Evolutionary conservation across 1,140 invertebrate genomes (phyloP).

Genomic region (Nylanderia fulva): DNA sequence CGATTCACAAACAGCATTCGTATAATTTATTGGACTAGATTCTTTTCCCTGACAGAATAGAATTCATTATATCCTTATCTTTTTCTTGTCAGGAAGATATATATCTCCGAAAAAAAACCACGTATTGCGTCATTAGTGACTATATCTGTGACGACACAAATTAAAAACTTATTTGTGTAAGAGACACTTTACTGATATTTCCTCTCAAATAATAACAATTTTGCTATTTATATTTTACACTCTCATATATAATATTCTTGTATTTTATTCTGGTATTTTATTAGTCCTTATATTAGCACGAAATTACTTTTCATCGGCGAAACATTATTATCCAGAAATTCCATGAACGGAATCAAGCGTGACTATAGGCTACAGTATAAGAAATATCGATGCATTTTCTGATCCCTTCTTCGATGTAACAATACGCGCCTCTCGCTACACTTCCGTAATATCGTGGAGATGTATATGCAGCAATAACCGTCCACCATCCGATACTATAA

Average conservation of each 20-base stretch:
- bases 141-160: neutral
- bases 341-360: constrained; percentile 32
- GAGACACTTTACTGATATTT: neutral
- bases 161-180: neutral
- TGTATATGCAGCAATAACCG: constrained; percentile 34
- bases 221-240: neutral
- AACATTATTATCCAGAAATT: neutral
- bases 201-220: neutral
- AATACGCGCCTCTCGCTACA: constrained; percentile 37
- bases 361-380: constrained; percentile 17
- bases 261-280: neutral
- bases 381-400: constrained; percentile 35
- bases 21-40: too few relatives aligned
- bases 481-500: neutral
- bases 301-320: constrained; percentile 22
- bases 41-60: too few relatives aligned
- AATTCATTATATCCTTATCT: too few relatives aligned
- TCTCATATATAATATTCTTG: too few relatives aligned
- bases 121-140: neutral
- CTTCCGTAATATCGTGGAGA: constrained; percentile 41
- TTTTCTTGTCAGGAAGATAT: too few relatives aligned
- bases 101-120: neutral
- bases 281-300: constrained; percentile 7
- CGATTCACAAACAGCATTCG: too few relatives aligned
- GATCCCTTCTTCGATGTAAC: constrained; percentile 46